Evolutionary conservation across 2,888 invertebrate genomes (phyloP).

Genomic region (Agonopterix arenella): DNA sequence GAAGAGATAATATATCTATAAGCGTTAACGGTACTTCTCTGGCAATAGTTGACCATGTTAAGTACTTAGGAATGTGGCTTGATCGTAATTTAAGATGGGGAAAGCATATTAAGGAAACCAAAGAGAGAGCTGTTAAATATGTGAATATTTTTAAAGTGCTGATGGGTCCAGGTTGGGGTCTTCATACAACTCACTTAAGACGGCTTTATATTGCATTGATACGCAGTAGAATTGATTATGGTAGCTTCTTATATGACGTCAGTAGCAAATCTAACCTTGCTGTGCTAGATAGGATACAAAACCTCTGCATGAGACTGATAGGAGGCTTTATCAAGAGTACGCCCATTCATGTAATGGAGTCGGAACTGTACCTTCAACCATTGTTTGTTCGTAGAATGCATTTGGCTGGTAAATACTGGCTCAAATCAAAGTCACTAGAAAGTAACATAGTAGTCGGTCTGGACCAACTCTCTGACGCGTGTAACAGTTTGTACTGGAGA

Average conservation of each 20-base stretch:
- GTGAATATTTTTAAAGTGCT: too few species aligned
- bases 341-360: conserved; percentile 14
- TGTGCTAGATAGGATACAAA: conserved; percentile 10
- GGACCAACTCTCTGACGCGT: not conserved
- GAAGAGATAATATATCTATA: not conserved
- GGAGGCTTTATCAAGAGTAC: conserved; percentile 10
- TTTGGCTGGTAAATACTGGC: not conserved
- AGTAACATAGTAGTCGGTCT: not conserved
- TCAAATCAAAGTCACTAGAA: not conserved
- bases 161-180: too few species aligned
- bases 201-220: not conserved
- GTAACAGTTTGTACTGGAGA: not conserved
- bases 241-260: conserved; percentile 9
- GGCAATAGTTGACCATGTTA: too few species aligned
- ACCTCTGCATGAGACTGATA: conserved; percentile 9
- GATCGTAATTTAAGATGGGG: too few species aligned
- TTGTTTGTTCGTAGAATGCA: not conserved
- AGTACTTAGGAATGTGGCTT: too few species aligned
- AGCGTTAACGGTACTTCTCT: not conserved
- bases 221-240: conserved; percentile 6
- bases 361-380: conserved; percentile 5
- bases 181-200: not conserved
- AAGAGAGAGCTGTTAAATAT: too few species aligned
- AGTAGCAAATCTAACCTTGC: conserved; percentile 5
- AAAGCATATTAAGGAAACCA: too few species aligned